phyloP scores from a whole-genome alignment of 1,140 invertebrate species.

The Atta colombica region DNA sequence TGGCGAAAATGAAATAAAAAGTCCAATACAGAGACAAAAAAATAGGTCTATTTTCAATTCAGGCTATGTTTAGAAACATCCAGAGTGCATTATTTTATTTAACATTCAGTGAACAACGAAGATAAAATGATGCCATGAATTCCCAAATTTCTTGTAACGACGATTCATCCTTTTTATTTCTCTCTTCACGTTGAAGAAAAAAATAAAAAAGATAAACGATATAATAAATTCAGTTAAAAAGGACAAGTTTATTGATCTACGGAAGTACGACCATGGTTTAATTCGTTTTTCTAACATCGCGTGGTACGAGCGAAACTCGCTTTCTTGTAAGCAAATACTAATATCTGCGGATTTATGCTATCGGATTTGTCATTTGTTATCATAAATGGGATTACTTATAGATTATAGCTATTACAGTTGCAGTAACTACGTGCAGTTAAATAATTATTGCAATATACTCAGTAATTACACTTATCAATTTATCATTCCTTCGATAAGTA shows the following conservation, averaged over 20 bases:
- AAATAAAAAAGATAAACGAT: too few species aligned
- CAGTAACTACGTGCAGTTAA: background rate
- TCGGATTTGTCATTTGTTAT: background rate
- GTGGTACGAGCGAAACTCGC: slow-evolving; percentile 1
- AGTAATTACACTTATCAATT: background rate
- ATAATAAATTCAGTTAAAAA: too few species aligned
- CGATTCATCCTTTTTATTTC: too few species aligned
- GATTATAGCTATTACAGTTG: background rate
- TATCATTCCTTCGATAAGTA: background rate
- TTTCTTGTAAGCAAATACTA: background rate
- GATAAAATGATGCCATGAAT: too few species aligned
- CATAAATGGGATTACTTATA: background rate
- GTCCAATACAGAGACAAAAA: too few species aligned
- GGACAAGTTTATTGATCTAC: background rate
- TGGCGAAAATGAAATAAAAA: too few species aligned
- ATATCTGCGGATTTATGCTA: background rate
- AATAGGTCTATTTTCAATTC: too few species aligned
- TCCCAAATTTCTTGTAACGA: too few species aligned
- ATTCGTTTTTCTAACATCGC: background rate
- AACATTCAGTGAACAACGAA: too few species aligned
- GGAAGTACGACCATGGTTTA: background rate
- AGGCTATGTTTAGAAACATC: too few species aligned
- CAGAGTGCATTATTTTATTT: too few species aligned
- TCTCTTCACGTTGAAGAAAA: too few species aligned
- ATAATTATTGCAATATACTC: background rate